phyloP scores from a whole-genome alignment of 2,797 vertebrate genomes.

The Trematomus bernacchii region DNA sequence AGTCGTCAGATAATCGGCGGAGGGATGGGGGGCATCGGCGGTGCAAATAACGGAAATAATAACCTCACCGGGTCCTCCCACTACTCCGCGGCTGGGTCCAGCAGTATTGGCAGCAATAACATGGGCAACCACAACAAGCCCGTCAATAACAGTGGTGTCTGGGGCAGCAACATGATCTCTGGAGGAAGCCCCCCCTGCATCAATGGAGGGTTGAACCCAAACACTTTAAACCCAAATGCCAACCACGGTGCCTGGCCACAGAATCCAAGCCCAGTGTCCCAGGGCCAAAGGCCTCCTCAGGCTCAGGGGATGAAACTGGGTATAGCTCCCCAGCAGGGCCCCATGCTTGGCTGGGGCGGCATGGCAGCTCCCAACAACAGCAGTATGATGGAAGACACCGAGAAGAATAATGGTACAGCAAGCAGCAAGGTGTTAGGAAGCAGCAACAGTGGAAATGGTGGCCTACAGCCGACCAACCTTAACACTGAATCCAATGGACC shows the following conservation, averaged over 20 bases:
- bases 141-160: slow-evolving; percentile 83
- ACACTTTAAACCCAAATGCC: slow-evolving; percentile 96
- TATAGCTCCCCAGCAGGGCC: slow-evolving; percentile 88
- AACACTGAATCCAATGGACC: slow-evolving; percentile 99
- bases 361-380: slow-evolving; percentile 89
- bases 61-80: slow-evolving; percentile 77
- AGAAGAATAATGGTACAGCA: slow-evolving; percentile 93
- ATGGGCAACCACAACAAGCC: slow-evolving; percentile 89
- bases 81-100: slow-evolving; percentile 79
- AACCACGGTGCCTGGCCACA: slow-evolving; percentile 96
- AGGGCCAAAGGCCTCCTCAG: slow-evolving; percentile 90
- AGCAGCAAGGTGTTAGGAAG: slow-evolving; percentile 90
- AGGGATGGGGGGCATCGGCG: slow-evolving; percentile 78
- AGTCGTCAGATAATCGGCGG: slow-evolving; percentile 75
- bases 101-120: slow-evolving; percentile 93
- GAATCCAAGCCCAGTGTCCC: slow-evolving; percentile 83
- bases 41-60: slow-evolving; percentile 87
- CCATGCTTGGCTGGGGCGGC: slow-evolving; percentile 90
- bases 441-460: slow-evolving; percentile 86
- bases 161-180: slow-evolving; percentile 84
- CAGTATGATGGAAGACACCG: slow-evolving; percentile 86
- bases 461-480: slow-evolving; percentile 95
- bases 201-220: slow-evolving; percentile 94
- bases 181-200: slow-evolving; percentile 85
- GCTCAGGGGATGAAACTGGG: slow-evolving; percentile 92